Evolutionary conservation across 2,113 vertebrate genomes (phyloP), one percentile per base, ranked within the genome.

Genomic region (Syrmaticus mikado): DNA sequence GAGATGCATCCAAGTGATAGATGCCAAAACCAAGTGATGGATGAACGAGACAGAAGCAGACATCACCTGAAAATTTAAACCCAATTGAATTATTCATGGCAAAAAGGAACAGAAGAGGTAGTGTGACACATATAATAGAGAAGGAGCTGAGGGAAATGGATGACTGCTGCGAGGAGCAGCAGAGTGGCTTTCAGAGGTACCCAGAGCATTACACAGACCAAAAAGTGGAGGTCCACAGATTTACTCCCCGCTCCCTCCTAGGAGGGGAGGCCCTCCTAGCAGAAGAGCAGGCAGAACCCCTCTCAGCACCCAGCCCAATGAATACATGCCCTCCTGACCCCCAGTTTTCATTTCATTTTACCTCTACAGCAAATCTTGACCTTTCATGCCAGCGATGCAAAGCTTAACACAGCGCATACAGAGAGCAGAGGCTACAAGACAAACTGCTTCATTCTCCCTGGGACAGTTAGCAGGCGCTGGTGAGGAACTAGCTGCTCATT

Each of bases 321-420:
- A 87, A 90, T 45, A 64, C 61, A 25, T 10, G 10, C 24, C 46
- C 46, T 48, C 61, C 41, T 32, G 10, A 85, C 65, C 57, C 61
- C 64, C 88, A 77, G 45, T 27, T 87, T 93, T 81, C 52, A 45
- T 65, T 64, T 74, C 65, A 55, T 61, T 64, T 77, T 61, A 52
- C 65, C 93, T 70, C 30, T 40, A 40, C 13, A 43, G n/a, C 7
- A 8, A 12, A 6, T 66, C 36, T 24, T 46, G 16, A 78, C 24
- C 61, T 55, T 46, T 40, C 52, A 17, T 7, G 24, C 46, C 13
- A 1, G 36, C 7, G 40, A 76, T 41, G 18, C 46, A 79, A 85
- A 78, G 40, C 57, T 82, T 64, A 57, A 87, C 78, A 60, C 15
- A 1, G 0, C 19, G 36, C 0, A 0, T 41, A 45, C 1, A 0